These are phyloP conservation scores for Cryptoblepharus egeriae DNA, from an alignment of 2,797 vertebrate species.

Conservation along the genomic window DNA sequence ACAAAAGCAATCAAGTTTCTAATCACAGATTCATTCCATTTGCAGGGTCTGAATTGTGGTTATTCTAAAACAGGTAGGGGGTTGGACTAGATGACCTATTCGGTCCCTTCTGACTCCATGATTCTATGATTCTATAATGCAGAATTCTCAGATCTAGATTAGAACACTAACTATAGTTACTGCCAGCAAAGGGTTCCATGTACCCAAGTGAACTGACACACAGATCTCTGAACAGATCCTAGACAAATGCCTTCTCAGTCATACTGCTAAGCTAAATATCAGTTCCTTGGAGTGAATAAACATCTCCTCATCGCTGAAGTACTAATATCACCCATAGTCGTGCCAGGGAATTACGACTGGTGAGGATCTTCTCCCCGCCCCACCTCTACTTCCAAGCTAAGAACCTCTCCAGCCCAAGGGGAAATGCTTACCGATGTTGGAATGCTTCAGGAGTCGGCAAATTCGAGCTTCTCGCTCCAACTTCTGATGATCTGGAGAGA, in stretches of 20 bases:
- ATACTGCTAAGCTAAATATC: neutral
- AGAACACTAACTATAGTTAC: neutral
- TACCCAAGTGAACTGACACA: neutral
- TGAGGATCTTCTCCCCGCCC: neutral
- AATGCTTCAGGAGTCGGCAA: conserved; percentile 94
- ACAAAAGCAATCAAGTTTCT: neutral
- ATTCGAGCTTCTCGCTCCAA: conserved; percentile 96
- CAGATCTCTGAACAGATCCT: neutral
- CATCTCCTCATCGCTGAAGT: neutral
- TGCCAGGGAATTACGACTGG: neutral
- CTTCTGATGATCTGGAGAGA: conserved; percentile 93
- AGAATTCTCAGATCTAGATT: neutral
- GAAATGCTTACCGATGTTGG: conserved; percentile 90
- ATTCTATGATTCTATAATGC: no score
- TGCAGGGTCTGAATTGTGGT: neutral
- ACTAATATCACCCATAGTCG: neutral
- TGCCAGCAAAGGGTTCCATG: neutral
- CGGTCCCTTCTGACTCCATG: no score
- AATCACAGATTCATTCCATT: neutral
- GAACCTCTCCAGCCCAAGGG: rapidly evolving
- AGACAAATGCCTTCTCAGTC: neutral
- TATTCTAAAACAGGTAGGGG: no score
- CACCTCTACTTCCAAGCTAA: neutral
- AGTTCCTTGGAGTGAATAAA: neutral
- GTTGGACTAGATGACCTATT: no score